A percentile compares a stretch with the other conserved stretches of the same genome.
These are phyloP conservation scores for Orestias chungarensis DNA, from an alignment of 2,797 vertebrate genomes.

Conservation along the genomic window DNA sequence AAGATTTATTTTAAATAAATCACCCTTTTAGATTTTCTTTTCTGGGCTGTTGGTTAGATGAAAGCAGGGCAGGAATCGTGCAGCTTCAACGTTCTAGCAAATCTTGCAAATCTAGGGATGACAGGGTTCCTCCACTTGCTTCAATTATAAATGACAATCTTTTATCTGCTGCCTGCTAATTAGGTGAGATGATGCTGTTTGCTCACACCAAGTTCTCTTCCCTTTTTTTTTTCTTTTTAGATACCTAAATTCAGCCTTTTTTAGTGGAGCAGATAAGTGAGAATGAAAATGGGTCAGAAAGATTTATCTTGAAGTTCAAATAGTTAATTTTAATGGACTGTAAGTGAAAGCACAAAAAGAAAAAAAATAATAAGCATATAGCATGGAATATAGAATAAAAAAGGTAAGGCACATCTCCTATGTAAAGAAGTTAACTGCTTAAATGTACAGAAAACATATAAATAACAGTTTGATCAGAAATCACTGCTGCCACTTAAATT, in stretches of 20 bases:
- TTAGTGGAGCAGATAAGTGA: conserved; percentile 23
- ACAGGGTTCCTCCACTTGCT: conserved; percentile 71
- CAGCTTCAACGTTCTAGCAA: conserved; percentile 69
- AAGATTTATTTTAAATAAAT: conserved; percentile 54
- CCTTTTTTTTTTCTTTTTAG: conserved; percentile 42
- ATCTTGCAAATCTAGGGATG: conserved; percentile 77
- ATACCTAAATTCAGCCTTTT: conserved; percentile 52
- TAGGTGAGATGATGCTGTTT: conserved; percentile 65
- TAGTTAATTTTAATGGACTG: conserved; percentile 42
- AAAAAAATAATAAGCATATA: conserved; percentile 19
- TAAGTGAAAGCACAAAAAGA: conserved; percentile 6
- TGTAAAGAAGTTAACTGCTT: conserved; percentile 17
- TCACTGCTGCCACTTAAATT: conserved; percentile 14
- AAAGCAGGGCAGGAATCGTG: conserved; percentile 70
- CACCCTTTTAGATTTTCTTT: conserved; percentile 55
- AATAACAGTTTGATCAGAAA: too few relatives aligned
- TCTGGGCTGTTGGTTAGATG: conserved; percentile 57
- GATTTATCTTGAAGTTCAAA: conserved; percentile 54
- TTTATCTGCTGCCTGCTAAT: conserved; percentile 80
- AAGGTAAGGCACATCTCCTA: conserved; percentile 4
- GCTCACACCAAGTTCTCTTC: conserved; percentile 38
- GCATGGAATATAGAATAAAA: conserved; percentile 17
- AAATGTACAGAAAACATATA: conserved; percentile 6
- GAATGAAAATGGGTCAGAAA: conserved; percentile 42
- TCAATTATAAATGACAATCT: conserved; percentile 82